Percentiles rank a stretch among this genome's conserved stretches.
Evolutionary conservation across 2,888 invertebrate genomes (phyloP).

Genomic region (Rhamnusium bicolor): DNA sequence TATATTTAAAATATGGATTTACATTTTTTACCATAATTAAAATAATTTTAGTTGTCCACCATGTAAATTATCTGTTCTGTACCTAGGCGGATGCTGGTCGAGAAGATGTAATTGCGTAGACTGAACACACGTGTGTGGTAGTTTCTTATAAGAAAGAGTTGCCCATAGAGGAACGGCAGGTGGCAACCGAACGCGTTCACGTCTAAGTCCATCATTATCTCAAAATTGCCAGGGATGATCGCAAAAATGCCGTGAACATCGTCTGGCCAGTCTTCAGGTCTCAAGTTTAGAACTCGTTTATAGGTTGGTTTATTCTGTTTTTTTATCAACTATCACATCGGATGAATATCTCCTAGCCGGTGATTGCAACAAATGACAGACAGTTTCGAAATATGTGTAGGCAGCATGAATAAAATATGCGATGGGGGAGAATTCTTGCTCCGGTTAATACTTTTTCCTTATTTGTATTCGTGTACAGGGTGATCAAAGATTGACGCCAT

Average conservation of each 20-base stretch:
- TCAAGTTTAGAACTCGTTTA: conserved; percentile 27
- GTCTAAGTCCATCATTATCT: conserved; percentile 57
- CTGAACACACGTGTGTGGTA: conserved; percentile 24
- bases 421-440: not conserved
- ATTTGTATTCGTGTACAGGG: no score
- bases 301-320: not conserved
- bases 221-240: conserved; percentile 54
- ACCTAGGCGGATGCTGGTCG: conserved; percentile 9
- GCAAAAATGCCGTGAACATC: conserved; percentile 32
- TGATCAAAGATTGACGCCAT: no score
- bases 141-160: conserved; percentile 19
- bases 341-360: conserved; percentile 15
- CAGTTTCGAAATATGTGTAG: conserved; percentile 21
- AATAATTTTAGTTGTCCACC: conserved; percentile 1
- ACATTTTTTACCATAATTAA: no score
- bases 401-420: conserved; percentile 7
- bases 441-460: conserved; percentile 3
- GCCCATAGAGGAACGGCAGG: conserved; percentile 51
- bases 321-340: conserved; percentile 5
- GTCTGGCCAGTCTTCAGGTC: conserved; percentile 14
- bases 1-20: no score
- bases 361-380: conserved; percentile 34
- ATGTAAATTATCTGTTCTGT: conserved; percentile 5
- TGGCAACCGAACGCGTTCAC: conserved; percentile 55
- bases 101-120: conserved; percentile 16